Conservation (phyloP, 2,888 invertebrate genomes). For the Drosophila nr. medialis region DNA sequence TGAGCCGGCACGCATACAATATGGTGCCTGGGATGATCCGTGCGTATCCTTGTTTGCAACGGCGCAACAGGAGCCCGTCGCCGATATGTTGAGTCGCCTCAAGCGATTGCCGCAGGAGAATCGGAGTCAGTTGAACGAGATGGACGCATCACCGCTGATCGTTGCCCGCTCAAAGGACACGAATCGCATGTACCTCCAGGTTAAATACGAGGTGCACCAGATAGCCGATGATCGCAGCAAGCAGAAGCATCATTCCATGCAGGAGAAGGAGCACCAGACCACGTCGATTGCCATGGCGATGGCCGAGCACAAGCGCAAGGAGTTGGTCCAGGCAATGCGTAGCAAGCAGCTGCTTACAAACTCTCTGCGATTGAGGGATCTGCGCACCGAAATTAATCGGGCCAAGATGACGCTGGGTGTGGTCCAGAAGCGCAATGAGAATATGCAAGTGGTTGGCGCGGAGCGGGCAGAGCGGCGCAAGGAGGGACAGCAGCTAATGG, state of each 20-base stretch:
- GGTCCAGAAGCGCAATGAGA: slow-evolving; percentile 13
- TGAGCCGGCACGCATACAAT: slow-evolving; percentile 41
- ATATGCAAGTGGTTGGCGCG: not conserved
- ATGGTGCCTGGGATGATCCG: slow-evolving; percentile 67
- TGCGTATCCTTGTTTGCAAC: slow-evolving; percentile 57
- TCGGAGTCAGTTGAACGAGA: slow-evolving; percentile 22
- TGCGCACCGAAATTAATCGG: slow-evolving; percentile 42
- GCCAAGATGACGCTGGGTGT: slow-evolving; percentile 57
- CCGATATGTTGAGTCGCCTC: slow-evolving; percentile 37
- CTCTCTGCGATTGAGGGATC: slow-evolving; percentile 36
- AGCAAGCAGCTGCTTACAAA: slow-evolving; percentile 48
- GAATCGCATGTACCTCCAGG: slow-evolving; percentile 31
- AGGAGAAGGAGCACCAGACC: slow-evolving; percentile 38
- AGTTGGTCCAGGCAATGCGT: slow-evolving; percentile 43
- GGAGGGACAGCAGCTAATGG: slow-evolving; percentile 32
- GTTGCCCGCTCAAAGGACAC: slow-evolving; percentile 17
- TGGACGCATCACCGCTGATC: slow-evolving; percentile 47
- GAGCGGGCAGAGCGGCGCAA: slow-evolving; percentile 13
- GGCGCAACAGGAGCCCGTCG: slow-evolving; percentile 52
- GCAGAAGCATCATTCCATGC: slow-evolving; percentile 29
- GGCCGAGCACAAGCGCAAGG: slow-evolving; percentile 37
- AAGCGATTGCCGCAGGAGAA: slow-evolving; percentile 11
- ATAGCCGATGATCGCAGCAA: slow-evolving; percentile 59
- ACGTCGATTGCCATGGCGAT: slow-evolving; percentile 31
- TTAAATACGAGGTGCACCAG: slow-evolving; percentile 63